Percentiles rank a stretch among this genome's conserved stretches.
phyloP scores from a whole-genome alignment of 2,113 vertebrate genomes.

The Gasterosteus aculeatus region DNA sequence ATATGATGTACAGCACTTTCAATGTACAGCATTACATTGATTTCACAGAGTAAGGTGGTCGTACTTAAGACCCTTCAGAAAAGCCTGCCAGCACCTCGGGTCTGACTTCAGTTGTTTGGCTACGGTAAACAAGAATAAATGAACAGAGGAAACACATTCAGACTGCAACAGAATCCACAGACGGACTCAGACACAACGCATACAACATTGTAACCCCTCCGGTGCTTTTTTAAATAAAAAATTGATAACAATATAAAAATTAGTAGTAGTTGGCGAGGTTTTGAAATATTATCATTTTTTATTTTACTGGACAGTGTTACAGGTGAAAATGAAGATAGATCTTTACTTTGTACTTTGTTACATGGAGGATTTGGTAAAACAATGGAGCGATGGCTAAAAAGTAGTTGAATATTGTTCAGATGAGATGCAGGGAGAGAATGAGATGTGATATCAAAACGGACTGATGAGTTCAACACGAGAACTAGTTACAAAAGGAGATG shows the following conservation, averaged over 20 bases:
- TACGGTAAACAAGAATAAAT: conserved; percentile 56
- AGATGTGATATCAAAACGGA: conserved; percentile 59
- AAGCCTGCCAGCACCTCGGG: conserved; percentile 69
- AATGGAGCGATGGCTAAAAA: conserved; percentile 34
- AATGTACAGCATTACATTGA: conserved; percentile 74
- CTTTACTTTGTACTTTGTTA: conserved; percentile 45
- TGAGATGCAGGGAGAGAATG: conserved; percentile 55
- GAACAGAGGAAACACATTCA: conserved; percentile 68
- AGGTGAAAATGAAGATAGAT: conserved; percentile 54
- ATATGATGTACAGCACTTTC: conserved; percentile 78
- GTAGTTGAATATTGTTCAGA: conserved; percentile 61
- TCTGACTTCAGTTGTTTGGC: conserved; percentile 53
- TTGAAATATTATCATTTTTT: conserved; percentile 57
- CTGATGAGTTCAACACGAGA: conserved; percentile 57
- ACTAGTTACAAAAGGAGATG: conserved; percentile 64
- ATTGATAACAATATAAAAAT: conserved; percentile 60
- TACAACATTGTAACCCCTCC: conserved; percentile 53
- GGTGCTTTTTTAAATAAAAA: conserved; percentile 61
- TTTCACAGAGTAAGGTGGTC: conserved; percentile 67
- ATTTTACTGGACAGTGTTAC: conserved; percentile 62
- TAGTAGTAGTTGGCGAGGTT: conserved; percentile 55
- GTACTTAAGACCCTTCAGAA: conserved; percentile 66
- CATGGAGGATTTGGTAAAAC: conserved; percentile 44
- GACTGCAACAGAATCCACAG: conserved; percentile 64
- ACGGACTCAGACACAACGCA: conserved; percentile 63